Conservation (phyloP, 2,797 vertebrate genomes). For the Pterois miles region DNA sequence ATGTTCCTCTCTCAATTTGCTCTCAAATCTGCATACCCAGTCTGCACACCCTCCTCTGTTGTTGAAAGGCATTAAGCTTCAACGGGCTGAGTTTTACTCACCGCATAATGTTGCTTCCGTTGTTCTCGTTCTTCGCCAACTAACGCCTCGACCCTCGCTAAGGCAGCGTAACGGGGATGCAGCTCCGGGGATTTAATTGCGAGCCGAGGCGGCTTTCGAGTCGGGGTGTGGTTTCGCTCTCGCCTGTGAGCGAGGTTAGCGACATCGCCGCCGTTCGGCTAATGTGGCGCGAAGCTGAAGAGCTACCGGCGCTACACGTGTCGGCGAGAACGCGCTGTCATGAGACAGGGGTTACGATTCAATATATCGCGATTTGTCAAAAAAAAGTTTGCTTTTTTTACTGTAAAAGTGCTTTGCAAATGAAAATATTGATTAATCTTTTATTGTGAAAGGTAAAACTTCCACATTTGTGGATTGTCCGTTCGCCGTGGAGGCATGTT, state of each 20-base stretch:
- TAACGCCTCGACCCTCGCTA: slow-evolving; percentile 30
- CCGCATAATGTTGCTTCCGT: slow-evolving; percentile 38
- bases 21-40: slow-evolving; percentile 73
- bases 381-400: too few species aligned
- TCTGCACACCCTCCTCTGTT: slow-evolving; percentile 15
- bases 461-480: too few species aligned
- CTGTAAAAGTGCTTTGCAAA: too few species aligned
- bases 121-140: slow-evolving; percentile 40
- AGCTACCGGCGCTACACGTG: neutral
- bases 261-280: too few species aligned
- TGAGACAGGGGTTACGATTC: too few species aligned
- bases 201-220: slow-evolving; percentile 5
- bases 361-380: too few species aligned
- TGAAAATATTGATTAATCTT: too few species aligned
- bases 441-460: too few species aligned
- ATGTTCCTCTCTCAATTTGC: slow-evolving; percentile 78
- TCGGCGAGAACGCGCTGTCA: too few species aligned
- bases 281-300: too few species aligned
- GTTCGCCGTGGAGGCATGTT: too few species aligned
- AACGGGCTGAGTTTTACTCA: slow-evolving; percentile 38
- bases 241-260: neutral
- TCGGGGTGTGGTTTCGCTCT: slow-evolving; percentile 13
- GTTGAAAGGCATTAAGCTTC: slow-evolving; percentile 37
- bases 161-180: slow-evolving; percentile 41
- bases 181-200: slow-evolving; percentile 57